Percentiles rank a stretch among this genome's conserved stretches.
Conservation (phyloP, 2,797 vertebrate species). For the Myripristis jacobus region DNA sequence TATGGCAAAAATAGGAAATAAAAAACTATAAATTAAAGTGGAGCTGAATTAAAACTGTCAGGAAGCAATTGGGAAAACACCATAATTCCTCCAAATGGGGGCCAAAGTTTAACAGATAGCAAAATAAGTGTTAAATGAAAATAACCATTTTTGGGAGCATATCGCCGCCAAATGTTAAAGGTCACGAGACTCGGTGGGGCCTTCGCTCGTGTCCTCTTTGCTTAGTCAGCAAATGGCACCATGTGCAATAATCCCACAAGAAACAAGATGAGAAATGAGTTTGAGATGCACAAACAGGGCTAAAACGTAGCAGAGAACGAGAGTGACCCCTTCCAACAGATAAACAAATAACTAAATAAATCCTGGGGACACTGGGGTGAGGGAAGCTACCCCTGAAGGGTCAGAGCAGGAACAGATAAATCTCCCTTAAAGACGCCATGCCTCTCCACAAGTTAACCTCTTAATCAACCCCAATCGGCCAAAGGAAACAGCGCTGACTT, state of each 20-base stretch:
- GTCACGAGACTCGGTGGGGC: conserved; percentile 76
- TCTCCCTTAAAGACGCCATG: conserved; percentile 86
- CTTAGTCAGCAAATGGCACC: conserved; percentile 79
- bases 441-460: conserved; percentile 83
- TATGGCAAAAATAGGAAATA: conserved; percentile 73
- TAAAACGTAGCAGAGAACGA: conserved; percentile 68
- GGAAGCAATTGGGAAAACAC: conserved; percentile 76
- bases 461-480: conserved; percentile 87
- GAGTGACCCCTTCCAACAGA: conserved; percentile 76
- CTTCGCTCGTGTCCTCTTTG: conserved; percentile 65
- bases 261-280: conserved; percentile 79
- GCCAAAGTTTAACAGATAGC: conserved; percentile 79
- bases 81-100: conserved; percentile 73
- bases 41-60: conserved; percentile 75
- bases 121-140: conserved; percentile 80
- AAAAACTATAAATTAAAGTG: conserved; percentile 68
- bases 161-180: conserved; percentile 72
- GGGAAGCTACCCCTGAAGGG: conserved; percentile 80
- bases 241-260: conserved; percentile 58
- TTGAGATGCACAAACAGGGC: conserved; percentile 80
- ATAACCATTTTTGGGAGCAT: conserved; percentile 72
- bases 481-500: conserved; percentile 79
- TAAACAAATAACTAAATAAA: conserved; percentile 90
- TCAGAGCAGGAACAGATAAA: conserved; percentile 89
- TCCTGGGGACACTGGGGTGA: conserved; percentile 81